Base-by-base conservation (phyloP, 1,140 invertebrate genomes). In the Copidosoma floridanum region DNA sequence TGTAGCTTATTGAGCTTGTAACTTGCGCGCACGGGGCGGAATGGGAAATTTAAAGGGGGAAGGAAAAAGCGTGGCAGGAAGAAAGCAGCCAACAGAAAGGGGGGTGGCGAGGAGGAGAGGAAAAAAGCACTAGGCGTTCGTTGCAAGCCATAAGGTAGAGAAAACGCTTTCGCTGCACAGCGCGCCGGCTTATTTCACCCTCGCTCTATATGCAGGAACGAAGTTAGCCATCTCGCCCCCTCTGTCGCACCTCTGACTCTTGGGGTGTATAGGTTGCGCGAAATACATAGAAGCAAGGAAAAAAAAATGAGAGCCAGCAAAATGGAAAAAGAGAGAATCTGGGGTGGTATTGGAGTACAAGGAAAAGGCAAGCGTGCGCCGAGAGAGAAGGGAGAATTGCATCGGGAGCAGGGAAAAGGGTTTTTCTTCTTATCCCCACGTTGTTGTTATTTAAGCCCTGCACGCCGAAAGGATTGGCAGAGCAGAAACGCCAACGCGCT, bases 171-270 rank as follows among this genome's bases (percentile, higher is more conserved):
- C 61, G 43, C 61, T 67, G 66, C 71, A 77, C n/a, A n/a, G n/a
- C n/a, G n/a, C n/a, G 69, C 70, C 68, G 65, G 71, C 68, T 75
- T 79, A 76, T 79, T 80, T 79, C 70, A 65, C 61, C 69, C 71
- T 71, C 71, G 76, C 77, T 79, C 77, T 80, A 77, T 80, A 78
- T 80, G 72, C 77, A 76, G 68, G 70, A 54, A 43, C 27, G 27
- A 61, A 54, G 71, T 61, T 65, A 70, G 69, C 61, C n/a, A n/a
- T 38, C 40, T 58, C 47, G 21, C n/a, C 32, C 27, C 24, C 60
- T 43, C 41, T n/a, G 20, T 20, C 20, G 57, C 21, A 52, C 40
- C 18, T 58, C 47, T 52, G 46, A 26, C 37, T 23, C 35, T n/a
- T 43, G 40, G 40, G 11, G 20, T 14, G 40, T 41, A 41, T 18